Base-by-base conservation (phyloP, 2,888 invertebrate genomes). In the Ophioninae sp. region DNA sequence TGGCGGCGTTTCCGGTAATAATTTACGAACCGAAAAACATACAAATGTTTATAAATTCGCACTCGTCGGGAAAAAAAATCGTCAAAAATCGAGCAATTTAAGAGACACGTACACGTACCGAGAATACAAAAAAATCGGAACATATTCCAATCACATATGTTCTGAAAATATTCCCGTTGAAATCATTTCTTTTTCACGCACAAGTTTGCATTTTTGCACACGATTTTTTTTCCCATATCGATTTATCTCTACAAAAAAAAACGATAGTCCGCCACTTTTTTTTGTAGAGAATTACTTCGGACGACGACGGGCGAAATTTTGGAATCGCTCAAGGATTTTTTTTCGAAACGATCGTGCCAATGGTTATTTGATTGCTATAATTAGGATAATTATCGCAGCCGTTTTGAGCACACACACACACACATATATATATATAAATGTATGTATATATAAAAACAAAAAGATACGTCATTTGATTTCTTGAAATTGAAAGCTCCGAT, bases 401-500 rank as follows among this genome's bases (percentile, higher is more conserved):
- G 10, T 70, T 6, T 21, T 70, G 57, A 30, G 37, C 37, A 37
- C n/a, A 56, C 30, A 56, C 21, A 56, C 17, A 69, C n/a, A 21
- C 56, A 69, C n/a, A 30, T 69, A 69, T 69, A 5, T 3, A 70
- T 70, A 8, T 20, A 57, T 57, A 57, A 57, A 57, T 37, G 20
- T 57, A 70, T 57, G 6, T 57, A 8, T 57, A 20, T 23, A 13
- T 23, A n/a, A n/a, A 65, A 39, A 70, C 17, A 37, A 6, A 23
- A 6, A 70, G 50, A 57, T 13, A 23, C 37, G n/a, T n/a, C 2
- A 70, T 70, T n/a, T 20, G 6, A 56, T 68, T 68, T 68, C 44
- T 23, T 57, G 65, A 37, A 62, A 62, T 70, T 65, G 57, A 37
- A 74, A 64, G 61, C 61, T 81, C 80, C 73, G 68, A 77, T n/a